Evolutionary conservation across 2,888 invertebrate genomes (phyloP).

Genomic region (Phorcus lineatus): DNA sequence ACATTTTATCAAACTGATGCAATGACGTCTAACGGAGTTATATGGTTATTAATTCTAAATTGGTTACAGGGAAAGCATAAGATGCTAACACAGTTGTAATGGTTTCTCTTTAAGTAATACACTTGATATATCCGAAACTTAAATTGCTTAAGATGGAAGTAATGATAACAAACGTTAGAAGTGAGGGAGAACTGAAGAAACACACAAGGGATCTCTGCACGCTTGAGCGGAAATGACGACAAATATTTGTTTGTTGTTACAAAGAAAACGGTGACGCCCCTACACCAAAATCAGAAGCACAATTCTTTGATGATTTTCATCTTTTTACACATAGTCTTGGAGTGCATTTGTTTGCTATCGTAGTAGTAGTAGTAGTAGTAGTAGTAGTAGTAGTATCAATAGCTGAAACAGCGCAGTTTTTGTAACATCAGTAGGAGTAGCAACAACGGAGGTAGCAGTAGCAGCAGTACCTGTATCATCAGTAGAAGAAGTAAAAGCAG

Average conservation of each 20-base stretch:
- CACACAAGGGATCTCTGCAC: too few relatives aligned
- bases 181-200: too few relatives aligned
- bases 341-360: neutral
- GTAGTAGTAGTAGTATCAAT: constrained; percentile 30
- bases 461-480: constrained; percentile 33
- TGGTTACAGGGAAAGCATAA: neutral
- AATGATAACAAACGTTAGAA: neutral
- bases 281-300: too few relatives aligned
- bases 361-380: neutral
- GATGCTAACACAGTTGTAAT: constrained; percentile 2
- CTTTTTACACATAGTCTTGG: too few relatives aligned
- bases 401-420: constrained; percentile 4
- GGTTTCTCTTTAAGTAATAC: neutral
- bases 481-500: constrained; percentile 33
- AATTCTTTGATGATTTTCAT: too few relatives aligned
- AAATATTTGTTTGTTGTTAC: too few relatives aligned
- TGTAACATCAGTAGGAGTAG: constrained; percentile 29
- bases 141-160: neutral
- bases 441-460: constrained; percentile 31
- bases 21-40: constrained; percentile 14
- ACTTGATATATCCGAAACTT: neutral
- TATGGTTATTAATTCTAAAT: constrained; percentile 1
- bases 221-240: too few relatives aligned
- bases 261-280: too few relatives aligned
- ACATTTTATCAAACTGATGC: neutral